Evolutionary conservation across 1,140 invertebrate genomes (phyloP), one percentile per base, ranked within the genome.

Genomic region (Drosophila tsacasi): DNA sequence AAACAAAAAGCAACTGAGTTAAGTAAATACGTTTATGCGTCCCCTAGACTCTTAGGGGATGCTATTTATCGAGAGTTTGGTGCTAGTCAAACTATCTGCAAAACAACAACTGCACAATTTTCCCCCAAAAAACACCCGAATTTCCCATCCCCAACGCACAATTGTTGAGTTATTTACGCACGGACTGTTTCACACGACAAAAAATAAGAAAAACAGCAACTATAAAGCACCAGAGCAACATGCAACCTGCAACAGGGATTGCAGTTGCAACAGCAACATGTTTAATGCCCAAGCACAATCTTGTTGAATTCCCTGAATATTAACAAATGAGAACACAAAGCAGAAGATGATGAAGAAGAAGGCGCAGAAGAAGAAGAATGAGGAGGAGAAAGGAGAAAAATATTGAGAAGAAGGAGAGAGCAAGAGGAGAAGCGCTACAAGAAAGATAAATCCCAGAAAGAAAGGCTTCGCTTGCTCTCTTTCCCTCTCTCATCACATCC

Each of bases 11-110:
- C 54, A 57, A 71, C 64, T 78, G 81, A 87, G 87, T 87, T 84
- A 89, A 84, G 81, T 72, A 69, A 73, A 72, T 86, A 87, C 71
- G 72, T 74, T 66, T 71, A 90, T 61, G 83, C 71, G 59, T 58
- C 68, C 61, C 76, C 74, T 25, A 25, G 19, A 10, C 5, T 54
- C 46, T 58, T 64, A 65, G 63, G 81, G 73, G 66, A 72, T 72
- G 81, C 8, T 21, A 55, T 15, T 71, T 47, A 87, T 89, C 80
- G 81, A 89, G 85, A 89, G 85, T 89, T 89, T 89, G 91, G 83
- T 92, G 87, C 91, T 92, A 92, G 91, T 92, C 91, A 89, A 92
- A 89, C 86, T 89, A 90, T 85, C 78, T 90, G 85, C 85, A 89
- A 89, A 84, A 84, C 75, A 67, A 76, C 77, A 76, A 78, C 55